phyloP scores from a whole-genome alignment of 2,797 vertebrate species.

The Eremophila alpestris region DNA sequence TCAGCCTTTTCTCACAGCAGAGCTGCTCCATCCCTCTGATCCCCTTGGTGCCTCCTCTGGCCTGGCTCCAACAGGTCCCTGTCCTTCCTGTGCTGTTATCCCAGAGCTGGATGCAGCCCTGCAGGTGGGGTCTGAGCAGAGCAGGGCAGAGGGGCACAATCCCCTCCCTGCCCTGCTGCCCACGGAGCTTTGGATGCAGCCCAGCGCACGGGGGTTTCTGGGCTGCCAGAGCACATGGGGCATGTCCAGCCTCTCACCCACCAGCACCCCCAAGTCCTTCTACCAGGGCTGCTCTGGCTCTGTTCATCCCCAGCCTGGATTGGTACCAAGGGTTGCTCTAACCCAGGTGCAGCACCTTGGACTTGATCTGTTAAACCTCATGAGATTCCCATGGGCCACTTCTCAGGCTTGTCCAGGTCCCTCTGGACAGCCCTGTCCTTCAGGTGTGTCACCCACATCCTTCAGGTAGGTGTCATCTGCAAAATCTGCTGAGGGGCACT shows the following conservation, averaged over 20 bases:
- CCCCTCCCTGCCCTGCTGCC: not conserved
- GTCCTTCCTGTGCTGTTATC: not conserved
- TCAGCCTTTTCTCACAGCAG: not conserved
- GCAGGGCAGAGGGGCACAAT: not conserved
- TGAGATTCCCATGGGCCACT: not conserved
- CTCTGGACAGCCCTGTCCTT: not conserved
- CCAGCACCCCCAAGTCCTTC: not conserved
- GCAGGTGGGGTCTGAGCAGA: not conserved
- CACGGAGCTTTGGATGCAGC: not conserved
- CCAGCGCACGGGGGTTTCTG: not conserved
- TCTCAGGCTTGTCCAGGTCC: not conserved
- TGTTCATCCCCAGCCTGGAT: not conserved
- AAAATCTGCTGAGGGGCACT: not conserved
- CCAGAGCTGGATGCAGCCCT: not conserved
- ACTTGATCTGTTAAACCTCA: not conserved
- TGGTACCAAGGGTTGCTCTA: rapidly evolving
- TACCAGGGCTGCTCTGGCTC: not conserved
- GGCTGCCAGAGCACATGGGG: not conserved
- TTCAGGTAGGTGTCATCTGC: not conserved
- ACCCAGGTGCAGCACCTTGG: not conserved
- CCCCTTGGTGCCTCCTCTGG: not conserved
- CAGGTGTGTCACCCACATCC: not conserved
- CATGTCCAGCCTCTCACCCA: not conserved
- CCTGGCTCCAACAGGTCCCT: not conserved
- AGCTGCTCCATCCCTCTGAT: not conserved